Base-by-base conservation (phyloP, 2,797 vertebrate species). In the Scomberomorus guttatus region DNA sequence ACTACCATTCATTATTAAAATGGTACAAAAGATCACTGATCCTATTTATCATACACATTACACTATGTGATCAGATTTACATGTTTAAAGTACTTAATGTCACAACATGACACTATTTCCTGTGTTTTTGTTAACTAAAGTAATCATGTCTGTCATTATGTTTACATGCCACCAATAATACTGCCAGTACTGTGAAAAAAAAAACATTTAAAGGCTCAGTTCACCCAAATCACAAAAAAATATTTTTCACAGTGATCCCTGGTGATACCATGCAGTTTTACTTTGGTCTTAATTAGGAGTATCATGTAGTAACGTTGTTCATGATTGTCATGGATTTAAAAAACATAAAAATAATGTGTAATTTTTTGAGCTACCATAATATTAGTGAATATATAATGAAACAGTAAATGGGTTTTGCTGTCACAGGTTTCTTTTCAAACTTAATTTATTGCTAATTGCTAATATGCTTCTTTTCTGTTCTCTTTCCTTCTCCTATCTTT, bases 1-100 rank as follows among this genome's bases (percentile, higher is more conserved):
- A 68, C 22, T 14, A n/a, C n/a, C 46, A 52, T 54, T 67, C 18
- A 64, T 71, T 34, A 55, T 54, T 44, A 2, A 59, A 68, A 75
- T 39, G 39, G 37, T 0, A 29, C 55, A 42, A 32, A 56, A 39
- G 54, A 73, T 59, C 50, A 51, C 20, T 4, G 37, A 17, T 25
- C 58, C 39, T 73, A 55, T 68, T 56, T 42, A 80, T 51, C 29
- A 13, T 24, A 61, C 48, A 44, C 34, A 11, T 37, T 50, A 8
- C 51, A 60, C 48, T 6, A 29, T 0, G 69, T 25, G 39, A 51
- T 72, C 42, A 29, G 64, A 42, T 56, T 44, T 60, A 7, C 32
- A 14, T 44, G 51, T 56, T 63, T 46, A 37, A 44, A 37, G 56
- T 1, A 6, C 44, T 34, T 18, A 27, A 56, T 58, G 0, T 7